Evolutionary conservation across 2,113 vertebrate genomes (phyloP).

Genomic region (Tachuris rubrigastra): DNA sequence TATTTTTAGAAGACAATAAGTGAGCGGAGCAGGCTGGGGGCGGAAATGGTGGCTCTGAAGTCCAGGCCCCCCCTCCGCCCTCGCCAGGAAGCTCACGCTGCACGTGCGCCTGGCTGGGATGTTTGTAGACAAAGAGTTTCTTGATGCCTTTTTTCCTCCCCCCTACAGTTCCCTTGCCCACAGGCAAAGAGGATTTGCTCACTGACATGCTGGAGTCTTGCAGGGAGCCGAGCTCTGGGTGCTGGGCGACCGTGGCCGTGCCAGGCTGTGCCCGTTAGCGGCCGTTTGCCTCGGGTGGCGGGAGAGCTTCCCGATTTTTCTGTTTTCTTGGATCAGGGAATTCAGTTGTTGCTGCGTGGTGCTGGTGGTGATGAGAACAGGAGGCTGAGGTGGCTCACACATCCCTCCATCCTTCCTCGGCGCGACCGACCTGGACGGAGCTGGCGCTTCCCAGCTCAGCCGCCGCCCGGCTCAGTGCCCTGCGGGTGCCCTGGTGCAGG

Average conservation of each 20-base stretch:
- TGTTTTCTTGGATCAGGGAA: background rate
- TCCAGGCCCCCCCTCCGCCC: background rate
- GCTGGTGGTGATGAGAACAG: background rate
- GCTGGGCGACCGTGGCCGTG: background rate
- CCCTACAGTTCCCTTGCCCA: background rate
- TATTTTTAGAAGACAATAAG: constrained; percentile 50
- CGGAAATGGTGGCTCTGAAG: constrained; percentile 35
- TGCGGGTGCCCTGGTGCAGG: accelerated
- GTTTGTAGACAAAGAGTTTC: constrained; percentile 49
- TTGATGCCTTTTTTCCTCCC: constrained; percentile 27
- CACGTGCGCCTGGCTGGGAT: background rate
- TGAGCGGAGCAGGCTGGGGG: background rate
- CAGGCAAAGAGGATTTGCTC: constrained; percentile 25
- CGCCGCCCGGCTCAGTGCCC: background rate
- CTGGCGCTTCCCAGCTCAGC: background rate
- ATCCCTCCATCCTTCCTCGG: background rate
- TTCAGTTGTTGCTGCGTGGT: accelerated
- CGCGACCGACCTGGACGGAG: background rate
- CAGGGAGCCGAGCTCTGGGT: background rate
- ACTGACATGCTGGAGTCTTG: background rate
- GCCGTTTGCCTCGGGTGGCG: background rate
- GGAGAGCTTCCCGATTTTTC: accelerated
- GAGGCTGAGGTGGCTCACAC: background rate
- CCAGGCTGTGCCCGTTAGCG: background rate
- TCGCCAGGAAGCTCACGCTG: constrained; percentile 11